A percentile compares a stretch with the other conserved stretches of the same genome.
phyloP scores from a whole-genome alignment of 2,113 vertebrate species.

The Ctenodactylus gundi region DNA sequence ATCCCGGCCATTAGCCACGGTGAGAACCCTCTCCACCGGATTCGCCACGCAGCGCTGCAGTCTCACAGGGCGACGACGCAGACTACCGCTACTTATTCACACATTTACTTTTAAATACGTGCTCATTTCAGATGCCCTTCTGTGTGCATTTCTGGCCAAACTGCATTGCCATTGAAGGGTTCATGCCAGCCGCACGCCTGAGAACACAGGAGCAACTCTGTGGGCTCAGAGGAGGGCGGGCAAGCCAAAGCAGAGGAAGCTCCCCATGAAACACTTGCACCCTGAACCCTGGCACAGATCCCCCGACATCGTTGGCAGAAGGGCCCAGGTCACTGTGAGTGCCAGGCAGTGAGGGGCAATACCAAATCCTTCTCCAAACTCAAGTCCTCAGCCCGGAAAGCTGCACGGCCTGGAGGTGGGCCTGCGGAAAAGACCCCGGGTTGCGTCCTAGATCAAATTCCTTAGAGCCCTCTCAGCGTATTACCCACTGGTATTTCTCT shows the following conservation, averaged over 20 bases:
- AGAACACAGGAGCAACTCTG: background rate
- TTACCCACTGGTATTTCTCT: slow-evolving; percentile 44
- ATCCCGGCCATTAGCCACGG: background rate
- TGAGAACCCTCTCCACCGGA: background rate
- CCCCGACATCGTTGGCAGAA: slow-evolving; percentile 37
- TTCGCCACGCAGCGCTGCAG: background rate
- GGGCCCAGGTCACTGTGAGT: background rate
- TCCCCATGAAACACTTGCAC: slow-evolving; percentile 48
- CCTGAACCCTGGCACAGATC: background rate
- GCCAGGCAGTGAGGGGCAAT: background rate
- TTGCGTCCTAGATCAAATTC: slow-evolving; percentile 33
- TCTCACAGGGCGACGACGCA: background rate
- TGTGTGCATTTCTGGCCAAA: background rate
- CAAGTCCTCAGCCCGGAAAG: background rate
- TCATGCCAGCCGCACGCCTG: background rate
- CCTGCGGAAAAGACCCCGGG: background rate
- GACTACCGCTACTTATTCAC: background rate
- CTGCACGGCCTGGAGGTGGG: background rate
- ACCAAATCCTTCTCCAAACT: background rate
- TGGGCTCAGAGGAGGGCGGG: slow-evolving; percentile 5
- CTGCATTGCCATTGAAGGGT: background rate
- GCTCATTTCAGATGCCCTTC: background rate
- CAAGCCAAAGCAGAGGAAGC: slow-evolving; percentile 31
- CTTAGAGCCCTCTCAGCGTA: background rate
- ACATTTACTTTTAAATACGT: slow-evolving; percentile 22